Percentiles rank a stretch among this genome's conserved stretches.
Evolutionary conservation across 2,797 vertebrate species (phyloP).

Genomic region (Schizothorax lantsangensis): DNA sequence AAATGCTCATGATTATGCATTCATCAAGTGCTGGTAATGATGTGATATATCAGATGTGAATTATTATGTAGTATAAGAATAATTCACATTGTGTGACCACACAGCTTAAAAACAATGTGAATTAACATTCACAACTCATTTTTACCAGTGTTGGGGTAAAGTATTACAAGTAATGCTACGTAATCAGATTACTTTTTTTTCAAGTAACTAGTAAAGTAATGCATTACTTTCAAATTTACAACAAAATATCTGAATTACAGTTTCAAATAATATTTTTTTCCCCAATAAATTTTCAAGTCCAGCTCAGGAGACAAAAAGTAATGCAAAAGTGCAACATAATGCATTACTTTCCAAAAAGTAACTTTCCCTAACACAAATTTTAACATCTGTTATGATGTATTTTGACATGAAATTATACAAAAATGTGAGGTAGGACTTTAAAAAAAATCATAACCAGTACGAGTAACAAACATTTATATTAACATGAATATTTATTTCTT

Average conservation of each 20-base stretch:
- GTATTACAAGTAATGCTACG: neutral
- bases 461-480: neutral
- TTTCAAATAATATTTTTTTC: neutral
- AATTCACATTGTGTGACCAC: neutral
- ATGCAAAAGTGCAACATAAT: neutral
- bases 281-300: no score
- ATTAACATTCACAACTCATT: neutral
- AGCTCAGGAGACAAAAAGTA: no score
- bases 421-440: no score
- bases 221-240: neutral
- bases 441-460: no score
- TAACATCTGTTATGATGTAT: neutral
- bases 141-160: neutral
- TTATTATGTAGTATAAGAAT: neutral
- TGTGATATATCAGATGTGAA: neutral
- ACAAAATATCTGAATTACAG: neutral
- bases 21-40: conserved; percentile 1
- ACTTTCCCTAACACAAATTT: neutral
- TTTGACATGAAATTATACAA: neutral
- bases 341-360: neutral
- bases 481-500: neutral
- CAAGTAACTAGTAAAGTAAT: neutral
- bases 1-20: neutral
- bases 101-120: neutral
- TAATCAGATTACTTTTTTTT: neutral